phyloP scores from a whole-genome alignment of 2,888 invertebrate species.

The Hypsopygia costalis region DNA sequence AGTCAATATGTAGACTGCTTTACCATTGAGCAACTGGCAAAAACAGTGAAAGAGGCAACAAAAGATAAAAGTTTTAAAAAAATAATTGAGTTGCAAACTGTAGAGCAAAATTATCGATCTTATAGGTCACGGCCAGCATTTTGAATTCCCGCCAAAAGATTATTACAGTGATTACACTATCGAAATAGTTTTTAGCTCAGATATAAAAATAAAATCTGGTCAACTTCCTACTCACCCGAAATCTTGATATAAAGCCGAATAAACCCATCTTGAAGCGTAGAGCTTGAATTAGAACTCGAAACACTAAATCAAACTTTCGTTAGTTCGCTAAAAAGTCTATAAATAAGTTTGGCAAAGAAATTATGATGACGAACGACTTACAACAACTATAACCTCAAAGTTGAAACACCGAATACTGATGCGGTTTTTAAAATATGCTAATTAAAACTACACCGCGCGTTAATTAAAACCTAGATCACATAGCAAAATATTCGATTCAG shows the following conservation, averaged over 20 bases:
- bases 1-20: too few relatives aligned
- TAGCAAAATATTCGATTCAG: not conserved
- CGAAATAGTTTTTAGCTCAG: slow-evolving; percentile 64
- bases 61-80: too few relatives aligned
- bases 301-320: slow-evolving; percentile 37
- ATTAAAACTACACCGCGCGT: slow-evolving; percentile 20
- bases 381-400: slow-evolving; percentile 45
- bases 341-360: slow-evolving; percentile 61
- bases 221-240: slow-evolving; percentile 81
- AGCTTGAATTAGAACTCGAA: slow-evolving; percentile 27
- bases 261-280: slow-evolving; percentile 78
- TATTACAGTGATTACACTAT: slow-evolving; percentile 48
- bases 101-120: too few relatives aligned
- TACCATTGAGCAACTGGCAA: too few relatives aligned
- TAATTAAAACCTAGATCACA: slow-evolving; percentile 2
- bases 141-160: slow-evolving; percentile 69
- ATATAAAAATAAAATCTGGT: slow-evolving; percentile 43
- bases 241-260: slow-evolving; percentile 79
- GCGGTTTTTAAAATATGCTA: slow-evolving; percentile 28
- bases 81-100: too few relatives aligned
- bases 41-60: too few relatives aligned
- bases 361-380: slow-evolving; percentile 53
- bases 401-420: slow-evolving; percentile 38
- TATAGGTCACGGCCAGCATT: slow-evolving; percentile 49
- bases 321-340: slow-evolving; percentile 49